A percentile compares a stretch with the other conserved stretches of the same genome.
Evolutionary conservation across 2,113 vertebrate species (phyloP).

Genomic region (Cryptomyrus ogoouensis): DNA sequence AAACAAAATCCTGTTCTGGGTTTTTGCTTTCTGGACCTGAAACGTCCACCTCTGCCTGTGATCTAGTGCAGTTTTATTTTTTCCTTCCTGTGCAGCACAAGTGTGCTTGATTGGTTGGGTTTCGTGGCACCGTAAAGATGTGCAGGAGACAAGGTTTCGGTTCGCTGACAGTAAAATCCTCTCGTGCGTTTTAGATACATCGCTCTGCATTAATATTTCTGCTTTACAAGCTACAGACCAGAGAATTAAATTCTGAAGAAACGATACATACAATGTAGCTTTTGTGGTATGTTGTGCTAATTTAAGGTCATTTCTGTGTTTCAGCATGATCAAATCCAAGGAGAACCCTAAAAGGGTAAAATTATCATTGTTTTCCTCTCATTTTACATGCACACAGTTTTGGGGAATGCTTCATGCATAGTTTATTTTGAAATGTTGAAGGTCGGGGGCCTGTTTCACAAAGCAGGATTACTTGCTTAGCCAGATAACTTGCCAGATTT

Average conservation of each 20-base stretch:
- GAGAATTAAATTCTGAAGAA: background rate
- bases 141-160: background rate
- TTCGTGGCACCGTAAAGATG: background rate
- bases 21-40: no score
- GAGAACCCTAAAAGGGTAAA: background rate
- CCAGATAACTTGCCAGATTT: no score
- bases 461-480: no score
- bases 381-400: background rate
- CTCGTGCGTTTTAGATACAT: background rate
- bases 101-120: background rate
- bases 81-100: background rate
- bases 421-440: background rate
- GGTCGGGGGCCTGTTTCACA: no score
- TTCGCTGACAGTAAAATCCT: background rate
- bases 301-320: background rate
- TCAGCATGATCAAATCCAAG: background rate
- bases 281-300: background rate
- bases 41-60: background rate
- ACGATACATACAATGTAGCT: background rate
- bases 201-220: background rate
- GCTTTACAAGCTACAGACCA: background rate
- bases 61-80: background rate
- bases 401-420: background rate
- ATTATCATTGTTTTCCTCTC: background rate
- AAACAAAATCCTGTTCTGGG: no score